Percentiles rank a stretch among this genome's conserved stretches.
Conservation (phyloP, 2,888 invertebrate genomes). For the Agriotes lineatus region DNA sequence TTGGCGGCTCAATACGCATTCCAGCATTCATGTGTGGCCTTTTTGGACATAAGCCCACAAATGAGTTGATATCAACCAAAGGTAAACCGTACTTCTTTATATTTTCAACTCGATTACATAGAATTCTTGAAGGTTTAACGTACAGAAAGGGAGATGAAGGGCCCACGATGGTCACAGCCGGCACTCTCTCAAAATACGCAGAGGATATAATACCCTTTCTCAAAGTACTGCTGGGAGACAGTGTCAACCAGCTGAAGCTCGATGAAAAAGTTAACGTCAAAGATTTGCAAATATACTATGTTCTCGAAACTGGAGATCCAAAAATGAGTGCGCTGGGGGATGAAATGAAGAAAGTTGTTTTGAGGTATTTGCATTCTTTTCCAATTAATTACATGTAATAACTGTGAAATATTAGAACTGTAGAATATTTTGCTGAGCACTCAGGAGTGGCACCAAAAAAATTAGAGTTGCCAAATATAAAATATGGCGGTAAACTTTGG, state of each 20-base stretch:
- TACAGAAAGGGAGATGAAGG: constrained; percentile 76
- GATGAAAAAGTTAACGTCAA: constrained; percentile 74
- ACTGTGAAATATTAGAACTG: constrained; percentile 55
- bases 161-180: constrained; percentile 84
- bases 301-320: constrained; percentile 80
- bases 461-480: constrained; percentile 64
- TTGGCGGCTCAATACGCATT: constrained; percentile 96
- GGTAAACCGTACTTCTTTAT: too few relatives aligned
- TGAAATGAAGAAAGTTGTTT: constrained; percentile 76
- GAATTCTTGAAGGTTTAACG: too few relatives aligned
- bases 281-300: constrained; percentile 80
- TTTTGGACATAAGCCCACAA: constrained; percentile 85
- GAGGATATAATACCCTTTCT: constrained; percentile 85
- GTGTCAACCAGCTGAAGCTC: constrained; percentile 70
- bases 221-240: constrained; percentile 73
- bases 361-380: constrained; percentile 25
- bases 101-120: too few relatives aligned
- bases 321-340: constrained; percentile 78
- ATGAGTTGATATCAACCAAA: constrained; percentile 64
- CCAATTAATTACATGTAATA: background rate
- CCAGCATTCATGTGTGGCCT: constrained; percentile 92
- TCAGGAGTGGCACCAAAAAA: constrained; percentile 54
- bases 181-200: constrained; percentile 84
- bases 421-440: constrained; percentile 64
- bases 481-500: constrained; percentile 78